Evolutionary conservation across 1,140 invertebrate genomes (phyloP), one percentile per base, ranked within the genome.

Genomic region (Penaeus indicus): DNA sequence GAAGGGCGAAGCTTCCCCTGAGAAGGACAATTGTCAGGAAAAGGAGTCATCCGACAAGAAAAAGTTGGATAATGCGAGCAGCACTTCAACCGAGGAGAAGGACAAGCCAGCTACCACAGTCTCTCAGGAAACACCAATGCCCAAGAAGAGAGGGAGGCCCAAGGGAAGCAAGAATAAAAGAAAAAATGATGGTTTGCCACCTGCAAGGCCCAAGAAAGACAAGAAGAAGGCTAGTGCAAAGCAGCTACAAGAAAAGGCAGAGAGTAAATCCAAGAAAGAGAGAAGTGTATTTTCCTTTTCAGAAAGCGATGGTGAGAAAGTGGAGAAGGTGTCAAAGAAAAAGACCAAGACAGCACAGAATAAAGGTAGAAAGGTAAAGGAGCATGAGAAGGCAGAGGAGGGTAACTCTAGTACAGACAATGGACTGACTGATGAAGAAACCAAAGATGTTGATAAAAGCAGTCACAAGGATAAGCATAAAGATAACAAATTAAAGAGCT

Each of bases 131-230:
- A 38, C 42, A 21, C 64, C 62, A 63, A 62, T 85, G 62, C 82
- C 86, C 64, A 90, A 88, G 61, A 90, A 90, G 60, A 83, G 90
- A 84, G 90, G 90, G 18, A 64, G 90, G 75, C 90, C 90, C 1
- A 90, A 90, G 47, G 90, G 90, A 19, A 91, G 90, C 64, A 91
- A 91, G 69, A 91, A 91, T 62, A 91, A 91, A 54, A 84, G 86
- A 25, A 91, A 91, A 67, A 84, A 86, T 64, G 85, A 89, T 77
- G 81, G 79, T 22, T 81, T 86, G 21, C 78, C 84, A 13, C 64
- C 84, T 54, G 77, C 83, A 11, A 86, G 80, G 63, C 22, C 69
- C 27, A 90, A 81, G 54, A 86, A 86, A 79, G 82, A 88, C 32
- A 86, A 78, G 67, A 64, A 85, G 19, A 86, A 89, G 75, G 21